Evolutionary conservation across 2,888 invertebrate species (phyloP).

Genomic region (Pherbina coryleti): DNA sequence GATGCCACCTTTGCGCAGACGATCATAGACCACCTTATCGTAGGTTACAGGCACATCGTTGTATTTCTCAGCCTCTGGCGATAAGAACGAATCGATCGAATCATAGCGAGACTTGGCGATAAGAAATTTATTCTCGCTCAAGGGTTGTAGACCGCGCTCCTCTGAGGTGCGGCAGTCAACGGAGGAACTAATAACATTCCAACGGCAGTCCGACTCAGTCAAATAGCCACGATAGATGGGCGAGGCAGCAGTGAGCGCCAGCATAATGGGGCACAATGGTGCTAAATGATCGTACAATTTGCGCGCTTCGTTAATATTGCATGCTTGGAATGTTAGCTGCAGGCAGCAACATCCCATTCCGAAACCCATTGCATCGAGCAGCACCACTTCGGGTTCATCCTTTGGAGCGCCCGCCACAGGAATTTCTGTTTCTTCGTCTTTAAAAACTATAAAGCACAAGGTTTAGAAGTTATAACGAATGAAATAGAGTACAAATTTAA

Average conservation of each 20-base stretch:
- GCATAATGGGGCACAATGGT: slow-evolving; percentile 95
- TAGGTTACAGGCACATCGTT: slow-evolving; percentile 94
- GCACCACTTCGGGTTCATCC: slow-evolving; percentile 90
- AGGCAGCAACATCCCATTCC: slow-evolving; percentile 99
- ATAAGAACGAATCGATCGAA: slow-evolving; percentile 97
- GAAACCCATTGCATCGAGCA: slow-evolving; percentile 99
- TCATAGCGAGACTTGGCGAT: slow-evolving; percentile 97
- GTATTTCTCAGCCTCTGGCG: slow-evolving; percentile 88
- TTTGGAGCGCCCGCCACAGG: slow-evolving; percentile 86
- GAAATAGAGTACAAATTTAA: not conserved
- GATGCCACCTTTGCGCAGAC: slow-evolving; percentile 88
- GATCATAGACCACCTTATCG: slow-evolving; percentile 85
- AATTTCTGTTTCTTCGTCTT: slow-evolving; percentile 86
- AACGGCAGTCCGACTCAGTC: slow-evolving; percentile 96
- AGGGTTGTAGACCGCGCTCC: slow-evolving; percentile 84
- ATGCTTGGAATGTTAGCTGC: slow-evolving; percentile 93
- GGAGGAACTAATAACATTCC: slow-evolving; percentile 96
- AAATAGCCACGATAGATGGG: slow-evolving; percentile 94
- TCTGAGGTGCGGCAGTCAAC: slow-evolving; percentile 96
- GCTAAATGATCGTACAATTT: slow-evolving; percentile 97
- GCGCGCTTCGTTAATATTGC: slow-evolving; percentile 95
- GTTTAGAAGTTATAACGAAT: not conserved
- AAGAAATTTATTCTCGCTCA: slow-evolving; percentile 81
- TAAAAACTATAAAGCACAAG: slow-evolving; percentile 77
- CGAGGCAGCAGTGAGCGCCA: slow-evolving; percentile 96